Evolutionary conservation across 2,888 invertebrate species (phyloP).

Genomic region (Salticus scenicus): DNA sequence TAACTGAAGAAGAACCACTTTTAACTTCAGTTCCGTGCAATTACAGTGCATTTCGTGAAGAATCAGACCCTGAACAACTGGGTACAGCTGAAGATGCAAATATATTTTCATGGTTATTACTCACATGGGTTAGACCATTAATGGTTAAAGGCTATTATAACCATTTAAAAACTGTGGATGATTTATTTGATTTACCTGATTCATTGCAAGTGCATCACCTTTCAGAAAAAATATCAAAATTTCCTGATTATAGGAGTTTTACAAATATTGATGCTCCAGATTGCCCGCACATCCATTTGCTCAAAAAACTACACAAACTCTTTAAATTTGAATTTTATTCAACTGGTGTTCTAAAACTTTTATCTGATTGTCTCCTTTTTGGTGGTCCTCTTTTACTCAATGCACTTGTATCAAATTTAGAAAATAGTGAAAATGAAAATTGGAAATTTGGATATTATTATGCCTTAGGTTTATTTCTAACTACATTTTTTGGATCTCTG

Average conservation of each 20-base stretch:
- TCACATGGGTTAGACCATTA: conserved; percentile 53
- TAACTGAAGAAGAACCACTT: conserved; percentile 42
- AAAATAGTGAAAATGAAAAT: conserved; percentile 81
- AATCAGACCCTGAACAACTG: conserved; percentile 37
- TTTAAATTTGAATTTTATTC: conserved; percentile 89
- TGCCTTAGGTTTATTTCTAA: conserved; percentile 81
- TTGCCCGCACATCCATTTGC: conserved; percentile 74
- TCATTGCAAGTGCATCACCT: conserved; percentile 30
- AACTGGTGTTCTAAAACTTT: conserved; percentile 87
- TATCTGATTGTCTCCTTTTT: conserved; percentile 89
- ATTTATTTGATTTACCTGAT: conserved; percentile 55
- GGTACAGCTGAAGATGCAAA: conserved; percentile 58
- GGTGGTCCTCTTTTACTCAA: conserved; percentile 92
- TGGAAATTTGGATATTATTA: conserved; percentile 76
- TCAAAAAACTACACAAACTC: conserved; percentile 83
- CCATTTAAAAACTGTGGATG: conserved; percentile 35
- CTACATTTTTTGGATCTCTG: conserved; percentile 84
- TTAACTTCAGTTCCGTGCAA: conserved; percentile 19
- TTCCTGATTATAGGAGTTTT: neutral
- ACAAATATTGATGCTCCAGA: neutral
- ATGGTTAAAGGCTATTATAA: conserved; percentile 58
- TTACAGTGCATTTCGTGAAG: conserved; percentile 48
- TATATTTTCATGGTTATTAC: conserved; percentile 49
- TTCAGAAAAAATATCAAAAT: conserved; percentile 9
- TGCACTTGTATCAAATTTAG: conserved; percentile 85